phyloP scores from a whole-genome alignment of 2,113 vertebrate genomes.

The Apteryx owenii region DNA sequence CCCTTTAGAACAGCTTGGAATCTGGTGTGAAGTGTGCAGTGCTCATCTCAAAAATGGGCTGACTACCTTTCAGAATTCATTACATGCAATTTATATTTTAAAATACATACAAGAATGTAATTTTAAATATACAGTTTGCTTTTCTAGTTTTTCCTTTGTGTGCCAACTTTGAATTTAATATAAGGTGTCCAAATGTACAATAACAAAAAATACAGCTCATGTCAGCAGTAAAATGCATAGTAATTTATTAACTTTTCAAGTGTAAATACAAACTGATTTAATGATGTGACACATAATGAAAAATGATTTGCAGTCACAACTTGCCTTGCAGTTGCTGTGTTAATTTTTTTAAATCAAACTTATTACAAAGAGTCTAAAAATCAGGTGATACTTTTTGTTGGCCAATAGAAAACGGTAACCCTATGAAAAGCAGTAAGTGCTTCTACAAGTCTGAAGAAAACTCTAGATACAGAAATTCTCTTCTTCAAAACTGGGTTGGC shows the following conservation, averaged over 20 bases:
- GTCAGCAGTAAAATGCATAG: conserved; percentile 62
- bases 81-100: neutral
- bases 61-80: neutral
- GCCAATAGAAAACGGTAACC: neutral
- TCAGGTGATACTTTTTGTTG: neutral
- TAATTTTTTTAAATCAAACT: neutral
- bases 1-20: neutral
- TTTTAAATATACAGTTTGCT: neutral
- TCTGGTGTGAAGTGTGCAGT: neutral
- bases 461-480: neutral
- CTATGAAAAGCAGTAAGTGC: neutral
- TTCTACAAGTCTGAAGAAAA: neutral
- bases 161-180: neutral
- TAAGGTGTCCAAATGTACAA: neutral
- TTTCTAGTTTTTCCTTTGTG: neutral
- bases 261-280: conserved; percentile 56
- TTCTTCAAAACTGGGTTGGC: neutral
- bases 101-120: neutral
- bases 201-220: conserved; percentile 43
- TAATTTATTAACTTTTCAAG: conserved; percentile 58
- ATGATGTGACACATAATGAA: conserved; percentile 35
- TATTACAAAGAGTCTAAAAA: conserved; percentile 11
- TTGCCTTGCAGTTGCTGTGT: neutral
- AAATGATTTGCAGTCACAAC: conserved; percentile 21
- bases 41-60: neutral